Evolutionary conservation across 2,113 vertebrate genomes (phyloP).

Genomic region (Grus americana): DNA sequence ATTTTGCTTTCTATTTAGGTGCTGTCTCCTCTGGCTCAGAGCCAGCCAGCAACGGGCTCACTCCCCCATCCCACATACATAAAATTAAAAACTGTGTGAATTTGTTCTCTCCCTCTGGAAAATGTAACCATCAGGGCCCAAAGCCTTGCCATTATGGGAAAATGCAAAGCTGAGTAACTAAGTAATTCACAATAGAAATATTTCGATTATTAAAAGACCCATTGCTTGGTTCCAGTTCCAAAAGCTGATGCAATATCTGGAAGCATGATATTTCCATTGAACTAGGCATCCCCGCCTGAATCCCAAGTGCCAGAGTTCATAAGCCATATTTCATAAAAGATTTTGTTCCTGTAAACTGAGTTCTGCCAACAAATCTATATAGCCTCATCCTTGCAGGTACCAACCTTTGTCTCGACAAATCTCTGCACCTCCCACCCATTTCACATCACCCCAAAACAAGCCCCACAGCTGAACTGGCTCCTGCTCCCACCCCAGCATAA

Average conservation of each 20-base stretch:
- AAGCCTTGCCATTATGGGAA: background rate
- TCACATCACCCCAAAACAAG: background rate
- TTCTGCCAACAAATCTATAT: background rate
- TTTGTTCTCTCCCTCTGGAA: background rate
- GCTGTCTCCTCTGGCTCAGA: background rate
- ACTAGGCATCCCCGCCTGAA: background rate
- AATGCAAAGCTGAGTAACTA: background rate
- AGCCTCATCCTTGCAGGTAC: background rate
- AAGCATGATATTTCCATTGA: background rate
- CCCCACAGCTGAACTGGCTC: background rate
- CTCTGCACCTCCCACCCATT: background rate
- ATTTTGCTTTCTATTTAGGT: background rate
- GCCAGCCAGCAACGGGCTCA: background rate
- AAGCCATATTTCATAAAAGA: background rate
- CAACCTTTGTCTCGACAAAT: background rate
- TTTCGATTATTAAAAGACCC: background rate
- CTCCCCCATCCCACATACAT: background rate
- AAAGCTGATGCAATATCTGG: background rate
- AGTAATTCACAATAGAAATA: background rate
- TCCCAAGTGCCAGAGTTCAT: background rate
- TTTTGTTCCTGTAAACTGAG: background rate
- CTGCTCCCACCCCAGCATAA: background rate
- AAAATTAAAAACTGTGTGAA: background rate
- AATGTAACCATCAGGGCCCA: background rate
- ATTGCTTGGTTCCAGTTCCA: background rate